Base-by-base conservation (phyloP, 2,113 vertebrate species). In the Myotis lucifugus region DNA sequence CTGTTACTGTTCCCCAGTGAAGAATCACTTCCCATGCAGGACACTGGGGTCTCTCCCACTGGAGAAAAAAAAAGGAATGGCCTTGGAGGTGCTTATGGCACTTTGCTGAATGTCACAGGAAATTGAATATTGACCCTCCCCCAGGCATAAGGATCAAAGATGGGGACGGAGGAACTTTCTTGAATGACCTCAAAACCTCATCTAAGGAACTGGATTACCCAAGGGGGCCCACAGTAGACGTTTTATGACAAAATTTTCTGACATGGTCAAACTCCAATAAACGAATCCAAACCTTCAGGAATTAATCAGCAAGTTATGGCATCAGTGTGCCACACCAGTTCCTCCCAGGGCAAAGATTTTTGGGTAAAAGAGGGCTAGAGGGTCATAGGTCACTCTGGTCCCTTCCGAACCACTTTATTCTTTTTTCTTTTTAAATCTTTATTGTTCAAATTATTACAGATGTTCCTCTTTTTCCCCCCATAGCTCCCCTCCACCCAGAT, bases 161-260 rank as follows among this genome's bases (percentile, higher is more conserved):
- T 56, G 8, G 78, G 37, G 48, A 73, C 9, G 54, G 9, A 83
- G 21, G 14, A 25, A 11, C 59, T 85, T 46, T 91, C 42, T 27
- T 74, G 40, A 72, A 73, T 48, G 52, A 69, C 8, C 42, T 79
- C 42, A 93, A 91, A 91, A 69, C 9, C 11, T 90, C n/a, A 74
- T 19, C 9, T 52, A 54, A 76, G 59, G 37, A 93, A 86, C 56
- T 25, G 17, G 23, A 50, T 88, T 82, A 50, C 5, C 46, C 34
- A 56, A 82, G n/a, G n/a, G 29, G 15, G 23, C 18, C 37, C 81
- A 76, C 2, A 81, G 46, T 40, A 78, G 32, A 66, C 3, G 34
- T 69, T 46, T 90, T 69, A 34, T 52, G 19, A 74, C 21, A 70
- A 95, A 94, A 76, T 18, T 42, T 88, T 93, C 8, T 70, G n/a